These are phyloP conservation scores for Hormaphis cornu DNA, from an alignment of 1,140 invertebrate genomes.

Conservation along the genomic window DNA sequence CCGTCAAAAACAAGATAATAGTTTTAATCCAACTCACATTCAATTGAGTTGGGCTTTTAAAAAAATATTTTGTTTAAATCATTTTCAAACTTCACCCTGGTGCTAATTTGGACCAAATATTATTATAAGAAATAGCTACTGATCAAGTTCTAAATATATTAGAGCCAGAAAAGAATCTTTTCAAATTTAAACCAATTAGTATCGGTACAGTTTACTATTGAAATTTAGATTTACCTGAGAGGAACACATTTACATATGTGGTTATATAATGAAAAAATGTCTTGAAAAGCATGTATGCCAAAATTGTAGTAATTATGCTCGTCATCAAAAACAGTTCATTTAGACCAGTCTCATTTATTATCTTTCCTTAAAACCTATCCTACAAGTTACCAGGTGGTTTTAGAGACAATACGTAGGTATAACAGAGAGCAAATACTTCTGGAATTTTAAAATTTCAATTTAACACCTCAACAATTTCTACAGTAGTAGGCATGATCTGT, in stretches of 20 bases:
- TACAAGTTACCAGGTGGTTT: not conserved
- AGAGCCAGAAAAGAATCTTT: not conserved
- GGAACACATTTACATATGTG: not conserved
- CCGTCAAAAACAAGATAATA: slow-evolving; percentile 4
- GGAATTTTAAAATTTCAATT: too few species aligned
- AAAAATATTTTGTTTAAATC: not conserved
- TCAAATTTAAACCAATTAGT: not conserved
- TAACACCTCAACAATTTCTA: too few species aligned
- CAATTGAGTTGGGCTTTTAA: slow-evolving; percentile 4
- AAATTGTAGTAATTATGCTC: not conserved
- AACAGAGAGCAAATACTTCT: too few species aligned
- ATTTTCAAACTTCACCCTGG: not conserved
- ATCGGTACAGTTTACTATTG: not conserved
- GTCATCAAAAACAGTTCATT: not conserved
- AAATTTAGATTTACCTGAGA: not conserved
- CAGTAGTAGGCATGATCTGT: too few species aligned
- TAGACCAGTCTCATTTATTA: not conserved
- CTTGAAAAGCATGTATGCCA: not conserved
- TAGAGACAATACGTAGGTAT: too few species aligned
- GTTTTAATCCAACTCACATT: not conserved
- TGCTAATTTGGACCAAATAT: slow-evolving; percentile 3
- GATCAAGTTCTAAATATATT: not conserved
- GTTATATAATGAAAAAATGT: not conserved
- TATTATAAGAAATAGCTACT: not conserved
- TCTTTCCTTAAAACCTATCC: not conserved